These are phyloP conservation scores for Gastracanthus pulcherrimus DNA, from an alignment of 2,888 invertebrate species.

Conservation along the genomic window DNA sequence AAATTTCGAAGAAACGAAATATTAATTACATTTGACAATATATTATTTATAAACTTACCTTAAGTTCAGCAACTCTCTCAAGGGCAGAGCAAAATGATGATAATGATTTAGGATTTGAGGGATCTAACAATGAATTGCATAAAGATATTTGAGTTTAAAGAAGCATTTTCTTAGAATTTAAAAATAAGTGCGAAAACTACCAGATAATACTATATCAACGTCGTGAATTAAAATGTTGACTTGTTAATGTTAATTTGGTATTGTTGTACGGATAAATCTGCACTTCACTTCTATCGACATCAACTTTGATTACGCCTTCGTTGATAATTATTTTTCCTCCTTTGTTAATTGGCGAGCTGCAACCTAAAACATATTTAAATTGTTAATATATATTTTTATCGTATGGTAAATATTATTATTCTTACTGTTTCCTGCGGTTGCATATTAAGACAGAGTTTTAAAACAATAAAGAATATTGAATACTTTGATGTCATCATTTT, in stretches of 20 bases:
- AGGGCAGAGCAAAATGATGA: background rate
- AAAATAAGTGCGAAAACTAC: slow-evolving; percentile 13
- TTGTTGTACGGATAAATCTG: slow-evolving; percentile 33
- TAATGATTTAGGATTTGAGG: background rate
- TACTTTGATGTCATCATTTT: background rate
- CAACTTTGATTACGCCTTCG: background rate
- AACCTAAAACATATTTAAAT: too few relatives aligned
- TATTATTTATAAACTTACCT: background rate
- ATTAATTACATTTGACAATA: background rate
- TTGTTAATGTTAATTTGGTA: slow-evolving; percentile 26
- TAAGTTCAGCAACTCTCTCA: slow-evolving; percentile 3
- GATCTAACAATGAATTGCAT: background rate
- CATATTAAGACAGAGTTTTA: background rate
- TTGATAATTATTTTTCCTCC: background rate
- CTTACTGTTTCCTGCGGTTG: background rate
- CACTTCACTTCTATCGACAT: slow-evolving; percentile 12
- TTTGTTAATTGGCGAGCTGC: background rate
- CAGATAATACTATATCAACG: slow-evolving; percentile 50
- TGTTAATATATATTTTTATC: background rate
- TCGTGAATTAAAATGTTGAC: slow-evolving; percentile 56
- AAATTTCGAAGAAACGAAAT: background rate
- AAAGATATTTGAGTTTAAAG: too few relatives aligned
- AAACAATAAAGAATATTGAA: background rate
- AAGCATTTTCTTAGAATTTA: too few relatives aligned
- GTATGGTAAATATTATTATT: too few relatives aligned